Base-by-base conservation (phyloP, 35 echinoderm and acorn worm species). In the Heliocidaris tuberculata region DNA sequence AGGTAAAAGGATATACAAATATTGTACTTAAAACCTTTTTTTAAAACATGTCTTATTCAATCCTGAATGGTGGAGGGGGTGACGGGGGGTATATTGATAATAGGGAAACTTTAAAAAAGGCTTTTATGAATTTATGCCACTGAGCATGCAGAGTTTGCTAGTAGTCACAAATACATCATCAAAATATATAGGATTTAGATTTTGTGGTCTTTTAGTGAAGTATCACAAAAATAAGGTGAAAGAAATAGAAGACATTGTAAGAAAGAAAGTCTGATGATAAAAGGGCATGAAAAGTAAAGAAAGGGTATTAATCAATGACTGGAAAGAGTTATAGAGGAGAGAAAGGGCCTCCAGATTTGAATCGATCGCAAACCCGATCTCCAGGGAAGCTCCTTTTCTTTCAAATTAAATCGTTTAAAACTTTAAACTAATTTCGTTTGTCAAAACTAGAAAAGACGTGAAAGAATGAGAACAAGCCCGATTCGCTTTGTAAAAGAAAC, bases 351-450 rank as follows among this genome's bases (percentile, higher is more conserved):
- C 87, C 87, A 48, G 47, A 48, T 89, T 89, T 48, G 47, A 48
- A 89, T 89, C 87, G 31, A 89, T 89, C 87, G 87, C 87, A 32
- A 48, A 48, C 87, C 87, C 31, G 31, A 48, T 89, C 87, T 89
- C 87, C 16, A 8, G 87, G 87, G 87, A 48, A 89, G 47, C 31
- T 47, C 31, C 47, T 89, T 89, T 89, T 48, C 87, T 89, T 89
- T 89, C 87, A 89, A 89, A 47, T 89, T 89, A 89, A 89, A 89
- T 89, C 87, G 87, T 89, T 32, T 89, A 89, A 32, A 89, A 48
- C 47, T 89, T 89, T 89, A 89, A 89, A 89, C 87, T 89, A 89
- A 89, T 89, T 89, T 89, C 32, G 87, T 89, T 89, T 89, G 87
- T 89, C 87, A 47, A 32, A 89, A 89, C 87, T 47, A 59, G 91